These are phyloP conservation scores for Ceratina calcarata DNA, from an alignment of 1,140 invertebrate genomes.

Conservation along the genomic window DNA sequence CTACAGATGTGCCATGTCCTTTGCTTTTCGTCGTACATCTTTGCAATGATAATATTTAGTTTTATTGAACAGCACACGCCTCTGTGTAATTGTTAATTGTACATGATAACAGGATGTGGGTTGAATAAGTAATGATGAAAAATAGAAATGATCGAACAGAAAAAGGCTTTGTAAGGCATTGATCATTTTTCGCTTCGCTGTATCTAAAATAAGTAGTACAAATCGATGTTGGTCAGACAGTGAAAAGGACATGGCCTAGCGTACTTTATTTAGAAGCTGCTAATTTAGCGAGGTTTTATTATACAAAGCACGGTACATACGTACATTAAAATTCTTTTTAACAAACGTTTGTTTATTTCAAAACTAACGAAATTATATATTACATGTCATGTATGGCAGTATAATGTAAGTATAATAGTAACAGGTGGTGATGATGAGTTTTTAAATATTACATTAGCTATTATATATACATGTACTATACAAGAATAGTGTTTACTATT, in stretches of 20 bases:
- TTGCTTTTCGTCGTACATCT: slow-evolving; percentile 76
- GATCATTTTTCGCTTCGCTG: not conserved
- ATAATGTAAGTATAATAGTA: slow-evolving; percentile 13
- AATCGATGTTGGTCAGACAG: slow-evolving; percentile 12
- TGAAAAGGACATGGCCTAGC: slow-evolving; percentile 42
- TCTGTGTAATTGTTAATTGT: slow-evolving; percentile 1
- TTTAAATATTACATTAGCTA: slow-evolving; percentile 13
- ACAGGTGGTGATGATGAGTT: slow-evolving; percentile 34
- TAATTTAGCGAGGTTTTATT: slow-evolving; percentile 46
- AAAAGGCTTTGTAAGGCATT: not conserved
- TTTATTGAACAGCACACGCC: slow-evolving; percentile 38
- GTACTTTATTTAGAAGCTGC: slow-evolving; percentile 23
- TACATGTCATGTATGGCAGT: slow-evolving; percentile 26
- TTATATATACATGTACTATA: slow-evolving; percentile 12
- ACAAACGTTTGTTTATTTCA: slow-evolving; percentile 10
- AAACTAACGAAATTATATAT: slow-evolving; percentile 22
- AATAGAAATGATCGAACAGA: slow-evolving; percentile 2
- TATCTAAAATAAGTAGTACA: slow-evolving; percentile 15
- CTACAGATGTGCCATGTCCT: slow-evolving; percentile 75
- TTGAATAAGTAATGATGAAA: slow-evolving; percentile 6
- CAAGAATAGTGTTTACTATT: slow-evolving; percentile 9
- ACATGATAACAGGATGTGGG: slow-evolving; percentile 2
- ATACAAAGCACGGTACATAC: slow-evolving; percentile 35
- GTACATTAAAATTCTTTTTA: not conserved
- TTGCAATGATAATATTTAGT: slow-evolving; percentile 66